Evolutionary conservation across 2,113 vertebrate genomes (phyloP), one percentile per base, ranked within the genome.

Genomic region (Galemys pyrenaicus): DNA sequence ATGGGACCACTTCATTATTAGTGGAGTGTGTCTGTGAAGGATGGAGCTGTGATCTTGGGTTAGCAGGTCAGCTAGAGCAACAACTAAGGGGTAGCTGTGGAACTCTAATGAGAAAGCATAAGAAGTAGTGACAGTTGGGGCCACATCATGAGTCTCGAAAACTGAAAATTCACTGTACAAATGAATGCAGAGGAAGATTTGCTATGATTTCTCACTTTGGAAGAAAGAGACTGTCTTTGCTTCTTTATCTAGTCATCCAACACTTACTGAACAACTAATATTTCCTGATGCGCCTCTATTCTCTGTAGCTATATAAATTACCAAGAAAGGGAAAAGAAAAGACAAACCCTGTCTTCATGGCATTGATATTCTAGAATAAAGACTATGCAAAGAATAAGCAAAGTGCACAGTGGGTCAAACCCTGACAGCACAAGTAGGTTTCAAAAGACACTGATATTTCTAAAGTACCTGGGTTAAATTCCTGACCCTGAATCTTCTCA

Each of bases 161-260:
- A 11, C 11, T 9, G 32, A 56, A 71, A 71, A 65, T 46, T 54
- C 68, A 54, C 16, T 19, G 12, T 17, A 11, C 26, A 44, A 46
- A 60, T 46, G 41, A 28, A 5, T 4, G 1, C 5, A 2, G 10
- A 35, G 1, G 13, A 17, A 4, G 2, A 5, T 3, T 60, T 5
- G 2, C 28, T 37, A 26, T 1, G 35, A 13, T 6, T 44, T 65
- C 37, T 75, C n/a, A 17, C 6, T 12, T 26, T 49, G 11, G 39
- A 9, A 56, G 11, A 9, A 44, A 81, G 77, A 44, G 26, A 56
- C 22, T 10, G 16, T 1, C 3, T 41, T 46, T 54, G 54, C 20
- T 37, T 10, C 17, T 30, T 30, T 85, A 30, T 6, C 35, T 4
- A 4, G 49, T 35, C 58, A 60, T 15, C 60, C 56, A 51, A 0